Percentiles rank a stretch among this genome's conserved stretches.
Conservation (phyloP, 2,797 vertebrate genomes). For the Melanotaenia pygmaea region DNA sequence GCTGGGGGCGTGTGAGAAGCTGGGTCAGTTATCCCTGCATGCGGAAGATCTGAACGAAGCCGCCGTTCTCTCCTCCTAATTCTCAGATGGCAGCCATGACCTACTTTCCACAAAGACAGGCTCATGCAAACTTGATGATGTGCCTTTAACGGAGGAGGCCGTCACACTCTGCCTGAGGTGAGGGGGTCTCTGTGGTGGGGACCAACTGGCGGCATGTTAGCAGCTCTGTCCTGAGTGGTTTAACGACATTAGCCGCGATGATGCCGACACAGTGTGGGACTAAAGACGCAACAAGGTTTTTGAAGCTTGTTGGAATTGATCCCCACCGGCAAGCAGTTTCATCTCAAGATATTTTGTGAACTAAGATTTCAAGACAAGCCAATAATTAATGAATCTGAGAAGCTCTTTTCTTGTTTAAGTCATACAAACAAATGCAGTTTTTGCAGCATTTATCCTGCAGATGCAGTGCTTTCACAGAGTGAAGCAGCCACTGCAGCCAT, state of each 20-base stretch:
- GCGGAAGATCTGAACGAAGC: conserved; percentile 66
- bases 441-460: conserved; percentile 17
- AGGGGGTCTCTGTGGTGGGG: conserved; percentile 47
- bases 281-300: not conserved
- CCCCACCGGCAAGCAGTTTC: conserved; percentile 1
- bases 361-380: conserved; percentile 7
- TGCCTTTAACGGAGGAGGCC: conserved; percentile 69
- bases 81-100: conserved; percentile 83
- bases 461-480: conserved; percentile 11
- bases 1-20: conserved; percentile 68
- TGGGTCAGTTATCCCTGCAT: conserved; percentile 68
- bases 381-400: conserved; percentile 29
- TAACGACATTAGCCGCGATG: conserved; percentile 29
- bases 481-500: conserved; percentile 23
- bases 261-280: conserved; percentile 12
- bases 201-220: conserved; percentile 44
- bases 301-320: conserved; percentile 22
- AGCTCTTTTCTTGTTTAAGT: conserved; percentile 10
- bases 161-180: conserved; percentile 61
- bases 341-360: conserved; percentile 25
- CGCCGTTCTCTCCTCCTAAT: conserved; percentile 67
- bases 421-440: conserved; percentile 21
- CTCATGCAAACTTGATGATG: conserved; percentile 84
- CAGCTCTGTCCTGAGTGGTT: conserved; percentile 43
- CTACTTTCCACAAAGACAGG: conserved; percentile 81